Evolutionary conservation across 1,140 invertebrate genomes (phyloP), one percentile per base, ranked within the genome.

Genomic region (Sycophila sp.): DNA sequence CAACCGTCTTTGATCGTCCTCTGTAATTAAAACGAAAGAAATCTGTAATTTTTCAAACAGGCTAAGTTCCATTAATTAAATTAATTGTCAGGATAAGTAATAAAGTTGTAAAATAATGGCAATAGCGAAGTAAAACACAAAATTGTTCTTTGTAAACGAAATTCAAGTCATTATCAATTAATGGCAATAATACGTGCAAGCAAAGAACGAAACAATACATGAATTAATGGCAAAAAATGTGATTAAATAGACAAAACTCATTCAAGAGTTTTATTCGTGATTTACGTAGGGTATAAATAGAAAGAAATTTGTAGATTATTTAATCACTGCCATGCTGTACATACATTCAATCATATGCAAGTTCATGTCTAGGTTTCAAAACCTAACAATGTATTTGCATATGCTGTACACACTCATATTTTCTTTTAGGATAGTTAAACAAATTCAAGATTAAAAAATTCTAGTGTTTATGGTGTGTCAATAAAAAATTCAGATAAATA

Each of bases 241-340:
- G 24, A 69, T 69, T 69, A 55, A 55, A 49, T 55, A 63, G 36
- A 45, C 13, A 24, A 59, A 69, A 55, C n/a, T 63, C 17, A 24
- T 36, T 42, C 2, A 34, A 36, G 36, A 62, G 47, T 69, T 69
- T 40, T 40, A 69, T 62, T 69, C 56, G 67, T 47, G 38, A 70
- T 45, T 70, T 70, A 42, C 17, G 58, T 62, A 69, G 26, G 40
- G 22, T 64, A 60, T 30, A 45, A 51, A 55, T 56, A 56, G n/a
- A 60, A 32, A 19, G 28, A 64, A 64, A 58, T 47, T 58, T 13
- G 7, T 38, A 67, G 40, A 42, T 67, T 26, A 45, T 60, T 67
- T 80, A 78, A 80, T 81, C 83, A 85, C 83, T 85, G 83, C 84
- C 83, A 81, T 82, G 77, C 75, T 81, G 80, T 80, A 83, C 76